Percentiles rank a stretch among this genome's conserved stretches.
Evolutionary conservation across 2,888 invertebrate genomes (phyloP).

Genomic region (Eupithecia tripunctaria): DNA sequence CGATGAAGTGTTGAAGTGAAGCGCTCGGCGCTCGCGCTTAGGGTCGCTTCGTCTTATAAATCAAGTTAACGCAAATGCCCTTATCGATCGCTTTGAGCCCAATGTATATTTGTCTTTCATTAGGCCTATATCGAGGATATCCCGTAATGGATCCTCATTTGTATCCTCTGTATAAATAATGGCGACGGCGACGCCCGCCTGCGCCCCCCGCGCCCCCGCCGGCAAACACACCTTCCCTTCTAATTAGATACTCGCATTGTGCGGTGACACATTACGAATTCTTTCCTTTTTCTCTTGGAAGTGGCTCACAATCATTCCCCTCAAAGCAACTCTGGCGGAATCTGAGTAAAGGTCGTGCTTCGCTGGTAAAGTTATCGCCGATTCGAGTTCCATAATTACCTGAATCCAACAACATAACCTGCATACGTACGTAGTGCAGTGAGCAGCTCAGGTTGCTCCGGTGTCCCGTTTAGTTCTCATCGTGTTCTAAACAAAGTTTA

Average conservation of each 20-base stretch:
- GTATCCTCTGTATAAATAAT: conserved; percentile 76
- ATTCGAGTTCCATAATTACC: background rate
- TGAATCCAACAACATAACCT: background rate
- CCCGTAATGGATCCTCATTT: conserved; percentile 78
- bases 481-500: too few relatives aligned
- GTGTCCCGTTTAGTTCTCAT: too few relatives aligned
- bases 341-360: background rate
- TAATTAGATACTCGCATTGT: conserved; percentile 57
- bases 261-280: background rate
- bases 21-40: background rate
- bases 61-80: conserved; percentile 69
- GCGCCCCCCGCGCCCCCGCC: conserved; percentile 52
- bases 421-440: too few relatives aligned
- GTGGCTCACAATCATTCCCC: background rate
- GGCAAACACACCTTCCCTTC: conserved; percentile 57
- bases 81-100: conserved; percentile 73
- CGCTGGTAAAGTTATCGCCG: background rate
- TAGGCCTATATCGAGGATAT: conserved; percentile 76
- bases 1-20: conserved; percentile 30
- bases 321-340: background rate
- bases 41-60: conserved; percentile 45
- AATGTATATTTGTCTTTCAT: conserved; percentile 77
- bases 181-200: conserved; percentile 58
- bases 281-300: background rate
- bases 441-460: background rate